Evolutionary conservation across 2,888 invertebrate species (phyloP).

Genomic region (Drosophila falleni): DNA sequence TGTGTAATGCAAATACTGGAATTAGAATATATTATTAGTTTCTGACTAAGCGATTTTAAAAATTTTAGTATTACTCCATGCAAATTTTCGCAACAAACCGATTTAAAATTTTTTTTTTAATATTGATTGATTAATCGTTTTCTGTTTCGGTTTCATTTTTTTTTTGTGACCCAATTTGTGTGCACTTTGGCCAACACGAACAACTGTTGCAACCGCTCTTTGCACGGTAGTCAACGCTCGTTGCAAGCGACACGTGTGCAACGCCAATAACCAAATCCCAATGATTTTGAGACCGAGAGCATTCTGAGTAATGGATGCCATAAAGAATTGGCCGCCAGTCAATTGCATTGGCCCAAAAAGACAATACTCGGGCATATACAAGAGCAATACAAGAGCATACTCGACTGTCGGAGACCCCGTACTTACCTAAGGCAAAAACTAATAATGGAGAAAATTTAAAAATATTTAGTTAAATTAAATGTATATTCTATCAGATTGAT

Average conservation of each 20-base stretch:
- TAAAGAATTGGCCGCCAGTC: constrained; percentile 49
- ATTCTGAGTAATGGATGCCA: constrained; percentile 47
- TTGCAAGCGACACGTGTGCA: constrained; percentile 25
- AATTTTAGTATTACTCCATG: background rate
- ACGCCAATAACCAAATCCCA: constrained; percentile 18
- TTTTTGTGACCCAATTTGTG: constrained; percentile 52
- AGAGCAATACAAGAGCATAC: no score
- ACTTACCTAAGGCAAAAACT: no score
- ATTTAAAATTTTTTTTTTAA: background rate
- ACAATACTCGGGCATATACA: no score
- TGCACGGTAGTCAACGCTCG: constrained; percentile 14
- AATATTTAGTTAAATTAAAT: no score
- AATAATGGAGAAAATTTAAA: no score
- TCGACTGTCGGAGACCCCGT: no score
- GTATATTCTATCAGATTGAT: no score
- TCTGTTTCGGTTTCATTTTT: background rate
- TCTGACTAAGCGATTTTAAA: background rate
- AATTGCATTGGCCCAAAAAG: constrained; percentile 60
- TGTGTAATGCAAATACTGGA: no score
- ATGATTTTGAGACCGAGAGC: constrained; percentile 31
- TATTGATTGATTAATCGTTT: constrained; percentile 40
- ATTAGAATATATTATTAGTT: no score
- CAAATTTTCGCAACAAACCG: background rate
- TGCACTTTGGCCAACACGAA: constrained; percentile 7
- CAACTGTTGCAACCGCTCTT: constrained; percentile 27